phyloP scores from a whole-genome alignment of 30 jellyfish, hydroid and myxozoan species.

The Cassiopea xamachana region DNA sequence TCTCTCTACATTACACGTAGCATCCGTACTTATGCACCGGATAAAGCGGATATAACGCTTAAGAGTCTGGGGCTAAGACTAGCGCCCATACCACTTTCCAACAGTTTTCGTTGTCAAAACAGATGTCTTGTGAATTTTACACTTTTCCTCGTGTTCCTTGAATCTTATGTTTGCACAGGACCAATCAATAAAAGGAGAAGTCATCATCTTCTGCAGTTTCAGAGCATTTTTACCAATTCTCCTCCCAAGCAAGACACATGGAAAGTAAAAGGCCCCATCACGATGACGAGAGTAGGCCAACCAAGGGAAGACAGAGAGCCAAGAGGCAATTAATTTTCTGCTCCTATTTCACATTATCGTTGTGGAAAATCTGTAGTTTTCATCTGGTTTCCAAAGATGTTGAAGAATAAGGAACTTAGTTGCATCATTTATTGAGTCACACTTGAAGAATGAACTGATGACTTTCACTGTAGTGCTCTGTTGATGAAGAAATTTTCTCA shows the following conservation, averaged over 20 bases:
- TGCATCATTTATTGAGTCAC: background rate
- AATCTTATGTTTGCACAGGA: conserved; percentile 15
- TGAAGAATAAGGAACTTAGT: background rate
- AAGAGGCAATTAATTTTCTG: background rate
- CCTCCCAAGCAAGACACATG: conserved; percentile 56
- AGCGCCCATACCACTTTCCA: background rate
- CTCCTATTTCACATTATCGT: background rate
- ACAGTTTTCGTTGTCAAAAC: conserved; percentile 12
- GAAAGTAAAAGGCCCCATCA: conserved; percentile 39
- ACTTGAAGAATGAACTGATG: background rate
- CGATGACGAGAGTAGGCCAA: background rate
- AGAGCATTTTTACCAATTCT: conserved; percentile 14
- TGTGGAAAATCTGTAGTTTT: background rate
- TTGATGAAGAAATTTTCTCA: background rate
- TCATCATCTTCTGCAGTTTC: conserved; percentile 13
- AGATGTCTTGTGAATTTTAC: conserved; percentile 32
- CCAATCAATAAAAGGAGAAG: conserved; percentile 31
- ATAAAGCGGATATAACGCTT: too few relatives aligned
- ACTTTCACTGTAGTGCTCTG: background rate
- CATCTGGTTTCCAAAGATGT: background rate
- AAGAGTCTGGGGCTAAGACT: too few relatives aligned
- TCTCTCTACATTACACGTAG: too few relatives aligned
- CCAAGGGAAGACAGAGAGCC: background rate
- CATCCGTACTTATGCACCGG: too few relatives aligned
- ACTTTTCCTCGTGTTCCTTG: conserved; percentile 1